Conservation (phyloP, 2,797 vertebrate genomes). For the Fistularia commersonii region DNA sequence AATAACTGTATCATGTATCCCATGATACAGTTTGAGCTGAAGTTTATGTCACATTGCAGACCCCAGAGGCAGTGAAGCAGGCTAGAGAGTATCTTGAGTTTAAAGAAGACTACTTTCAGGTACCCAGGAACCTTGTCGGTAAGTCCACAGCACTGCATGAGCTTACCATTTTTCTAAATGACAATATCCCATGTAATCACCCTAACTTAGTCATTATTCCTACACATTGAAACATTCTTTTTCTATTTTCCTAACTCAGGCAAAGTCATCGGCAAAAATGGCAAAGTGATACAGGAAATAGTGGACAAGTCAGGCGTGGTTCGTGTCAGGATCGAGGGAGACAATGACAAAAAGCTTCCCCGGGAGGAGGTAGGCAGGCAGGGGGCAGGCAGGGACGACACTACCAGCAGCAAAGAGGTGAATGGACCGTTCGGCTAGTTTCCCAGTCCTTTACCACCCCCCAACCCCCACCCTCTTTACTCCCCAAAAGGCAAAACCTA, state of each 20-base stretch:
- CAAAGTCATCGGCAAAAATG: constrained; percentile 92
- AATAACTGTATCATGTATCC: background rate
- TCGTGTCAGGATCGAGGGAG: constrained; percentile 89
- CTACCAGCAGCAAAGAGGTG: constrained; percentile 74
- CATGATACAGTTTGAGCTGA: background rate
- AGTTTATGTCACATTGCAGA: constrained; percentile 60
- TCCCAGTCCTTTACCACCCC: constrained; percentile 9
- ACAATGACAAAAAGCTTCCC: constrained; percentile 90
- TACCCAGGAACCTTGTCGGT: constrained; percentile 90
- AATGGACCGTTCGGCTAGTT: constrained; percentile 53
- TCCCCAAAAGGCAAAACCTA: background rate
- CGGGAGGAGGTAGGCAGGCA: constrained; percentile 83
- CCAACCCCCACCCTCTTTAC: background rate
- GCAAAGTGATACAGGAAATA: constrained; percentile 93
- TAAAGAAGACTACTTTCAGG: constrained; percentile 89
- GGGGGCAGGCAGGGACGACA: constrained; percentile 70
- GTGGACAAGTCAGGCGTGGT: constrained; percentile 94
- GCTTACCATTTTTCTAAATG: constrained; percentile 2
- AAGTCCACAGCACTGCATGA: constrained; percentile 52
- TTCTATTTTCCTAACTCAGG: constrained; percentile 59
- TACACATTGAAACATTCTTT: background rate
- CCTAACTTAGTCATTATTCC: background rate
- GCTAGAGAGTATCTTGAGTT: constrained; percentile 91
- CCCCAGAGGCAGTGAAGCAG: constrained; percentile 86
- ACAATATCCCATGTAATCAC: constrained; percentile 2